Evolutionary conservation across 2,113 vertebrate genomes (phyloP).

Genomic region (Forbesichthys agassizii): DNA sequence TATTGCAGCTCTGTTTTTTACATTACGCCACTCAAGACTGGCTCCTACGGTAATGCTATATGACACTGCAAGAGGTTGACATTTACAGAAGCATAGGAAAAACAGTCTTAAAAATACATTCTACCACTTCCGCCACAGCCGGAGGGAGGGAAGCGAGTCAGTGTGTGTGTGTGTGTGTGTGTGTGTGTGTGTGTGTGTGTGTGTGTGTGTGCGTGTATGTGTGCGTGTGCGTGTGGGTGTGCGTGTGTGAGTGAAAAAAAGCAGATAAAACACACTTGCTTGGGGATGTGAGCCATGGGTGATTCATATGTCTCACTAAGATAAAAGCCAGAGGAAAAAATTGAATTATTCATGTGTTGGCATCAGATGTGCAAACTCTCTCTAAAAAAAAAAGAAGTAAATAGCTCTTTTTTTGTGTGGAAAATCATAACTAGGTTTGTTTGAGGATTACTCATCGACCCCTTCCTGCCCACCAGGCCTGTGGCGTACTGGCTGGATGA

Average conservation of each 20-base stretch:
- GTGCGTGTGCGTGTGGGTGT: not conserved
- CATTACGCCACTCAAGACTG: conserved; percentile 57
- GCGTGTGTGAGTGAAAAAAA: not conserved
- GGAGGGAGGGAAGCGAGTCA: conserved; percentile 6
- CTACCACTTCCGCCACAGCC: conserved; percentile 20
- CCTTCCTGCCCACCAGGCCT: not conserved
- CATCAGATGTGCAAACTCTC: conserved; percentile 7
- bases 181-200: not conserved
- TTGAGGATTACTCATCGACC: not conserved
- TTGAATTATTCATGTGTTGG: conserved; percentile 55
- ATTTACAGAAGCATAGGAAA: conserved; percentile 42
- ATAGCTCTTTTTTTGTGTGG: conserved; percentile 35
- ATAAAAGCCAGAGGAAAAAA: conserved; percentile 65
- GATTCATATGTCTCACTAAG: conserved; percentile 64
- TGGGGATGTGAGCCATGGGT: conserved; percentile 32
- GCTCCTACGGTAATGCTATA: conserved; percentile 46
- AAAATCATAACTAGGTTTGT: conserved; percentile 14
- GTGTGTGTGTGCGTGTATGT: not conserved
- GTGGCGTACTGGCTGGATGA: not conserved
- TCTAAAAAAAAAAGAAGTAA: conserved; percentile 3
- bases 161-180: not conserved
- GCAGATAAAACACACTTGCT: conserved; percentile 36
- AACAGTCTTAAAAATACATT: conserved; percentile 26
- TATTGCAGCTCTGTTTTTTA: conserved; percentile 56
- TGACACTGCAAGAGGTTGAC: conserved; percentile 55